Evolutionary conservation across 2,888 invertebrate species (phyloP).

Genomic region (Entomobrya proxima): DNA sequence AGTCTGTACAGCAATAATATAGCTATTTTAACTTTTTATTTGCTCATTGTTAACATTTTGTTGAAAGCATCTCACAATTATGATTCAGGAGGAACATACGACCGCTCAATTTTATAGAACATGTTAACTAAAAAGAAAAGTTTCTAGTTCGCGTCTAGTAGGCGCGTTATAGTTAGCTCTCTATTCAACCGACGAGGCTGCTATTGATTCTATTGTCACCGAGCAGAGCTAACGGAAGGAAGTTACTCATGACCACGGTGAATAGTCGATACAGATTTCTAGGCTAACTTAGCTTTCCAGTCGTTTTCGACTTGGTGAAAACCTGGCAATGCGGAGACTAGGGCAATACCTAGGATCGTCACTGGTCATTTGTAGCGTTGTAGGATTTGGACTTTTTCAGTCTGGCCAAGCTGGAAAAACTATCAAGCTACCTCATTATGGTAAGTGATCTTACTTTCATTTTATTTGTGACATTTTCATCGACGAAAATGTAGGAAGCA

Average conservation of each 20-base stretch:
- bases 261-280: not conserved
- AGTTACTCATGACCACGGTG: conserved; percentile 44
- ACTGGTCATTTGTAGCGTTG: conserved; percentile 4
- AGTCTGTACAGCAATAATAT: not conserved
- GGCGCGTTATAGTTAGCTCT: not conserved
- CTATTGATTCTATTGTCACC: conserved; percentile 39
- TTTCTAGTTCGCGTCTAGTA: conserved; percentile 6
- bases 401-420: conserved; percentile 46
- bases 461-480: not conserved
- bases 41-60: conserved; percentile 29
- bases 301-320: conserved; percentile 40
- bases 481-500: not conserved
- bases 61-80: conserved; percentile 50
- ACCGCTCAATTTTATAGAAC: conserved; percentile 15
- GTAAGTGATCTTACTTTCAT: conserved; percentile 5
- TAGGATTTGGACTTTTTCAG: conserved; percentile 5
- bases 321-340: conserved; percentile 53
- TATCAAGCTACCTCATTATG: conserved; percentile 53
- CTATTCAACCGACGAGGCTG: not conserved
- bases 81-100: not conserved
- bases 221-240: conserved; percentile 1
- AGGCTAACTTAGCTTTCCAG: conserved; percentile 30
- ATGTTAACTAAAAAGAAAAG: not conserved
- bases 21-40: conserved; percentile 9
- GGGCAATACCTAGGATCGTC: not conserved